These are phyloP conservation scores for Idaea straminata DNA, from an alignment of 2,888 invertebrate species.

Conservation along the genomic window DNA sequence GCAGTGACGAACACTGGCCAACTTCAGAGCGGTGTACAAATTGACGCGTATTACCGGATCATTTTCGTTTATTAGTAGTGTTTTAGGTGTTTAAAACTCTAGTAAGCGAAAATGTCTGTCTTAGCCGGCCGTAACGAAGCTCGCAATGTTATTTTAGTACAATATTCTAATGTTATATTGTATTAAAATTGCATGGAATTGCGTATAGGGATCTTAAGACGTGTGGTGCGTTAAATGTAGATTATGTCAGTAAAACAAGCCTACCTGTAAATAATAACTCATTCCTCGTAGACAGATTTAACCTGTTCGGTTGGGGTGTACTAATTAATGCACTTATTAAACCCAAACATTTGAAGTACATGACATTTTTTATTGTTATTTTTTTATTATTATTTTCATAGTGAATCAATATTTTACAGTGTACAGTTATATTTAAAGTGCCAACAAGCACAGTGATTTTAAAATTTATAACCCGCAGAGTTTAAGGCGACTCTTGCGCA, in stretches of 20 bases:
- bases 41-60: not conserved
- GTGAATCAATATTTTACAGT: not conserved
- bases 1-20: not conserved
- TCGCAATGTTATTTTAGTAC: not conserved
- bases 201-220: not conserved
- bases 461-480: not conserved
- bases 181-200: not conserved
- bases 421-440: not conserved
- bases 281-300: not conserved
- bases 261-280: not conserved
- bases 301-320: not conserved
- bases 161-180: not conserved
- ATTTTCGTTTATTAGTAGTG: conserved; percentile 8
- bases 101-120: not conserved
- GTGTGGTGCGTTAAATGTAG: not conserved
- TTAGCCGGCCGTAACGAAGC: not conserved
- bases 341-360: not conserved
- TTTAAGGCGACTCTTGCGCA: too few species aligned
- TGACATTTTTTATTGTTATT: not conserved
- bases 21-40: not conserved
- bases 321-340: not conserved
- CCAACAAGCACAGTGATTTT: not conserved
- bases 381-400: not conserved
- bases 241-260: not conserved
- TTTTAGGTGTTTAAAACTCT: conserved; percentile 22